These are phyloP conservation scores for Phrynosoma blainvillii DNA, from an alignment of 2,113 vertebrate species.

Conservation along the genomic window DNA sequence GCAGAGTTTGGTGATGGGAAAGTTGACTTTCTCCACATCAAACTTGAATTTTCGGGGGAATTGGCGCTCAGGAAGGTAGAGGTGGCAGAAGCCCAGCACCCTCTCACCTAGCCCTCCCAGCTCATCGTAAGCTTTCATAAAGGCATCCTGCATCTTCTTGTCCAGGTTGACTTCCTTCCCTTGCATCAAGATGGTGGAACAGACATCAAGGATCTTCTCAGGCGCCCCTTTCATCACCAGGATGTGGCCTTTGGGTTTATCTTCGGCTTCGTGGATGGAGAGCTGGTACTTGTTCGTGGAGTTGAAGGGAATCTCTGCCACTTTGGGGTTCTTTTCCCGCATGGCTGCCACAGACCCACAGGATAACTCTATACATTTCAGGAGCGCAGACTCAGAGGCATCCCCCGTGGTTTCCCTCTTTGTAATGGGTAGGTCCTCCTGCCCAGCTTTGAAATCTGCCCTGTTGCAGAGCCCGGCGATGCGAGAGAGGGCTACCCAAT, in stretches of 20 bases:
- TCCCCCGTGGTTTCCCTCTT: slow-evolving; percentile 4
- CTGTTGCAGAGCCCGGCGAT: background rate
- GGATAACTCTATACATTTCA: slow-evolving; percentile 13
- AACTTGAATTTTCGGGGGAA: slow-evolving; percentile 87
- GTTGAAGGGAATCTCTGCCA: slow-evolving; percentile 22
- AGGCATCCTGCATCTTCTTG: slow-evolving; percentile 82
- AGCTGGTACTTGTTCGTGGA: slow-evolving; percentile 84
- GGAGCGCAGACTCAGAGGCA: background rate
- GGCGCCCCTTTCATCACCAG: slow-evolving; percentile 95
- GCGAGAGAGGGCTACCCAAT: background rate
- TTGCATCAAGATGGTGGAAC: slow-evolving; percentile 85
- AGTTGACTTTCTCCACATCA: slow-evolving; percentile 85
- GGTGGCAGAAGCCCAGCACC: slow-evolving; percentile 90
- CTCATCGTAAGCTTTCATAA: slow-evolving; percentile 90
- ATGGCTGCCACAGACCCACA: background rate
- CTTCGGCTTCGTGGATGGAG: slow-evolving; percentile 88
- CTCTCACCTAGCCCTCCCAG: slow-evolving; percentile 90
- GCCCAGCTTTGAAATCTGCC: background rate
- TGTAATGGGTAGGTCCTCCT: background rate
- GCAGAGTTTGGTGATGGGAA: slow-evolving; percentile 85
- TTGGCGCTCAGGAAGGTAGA: slow-evolving; percentile 77
- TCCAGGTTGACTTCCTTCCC: slow-evolving; percentile 84
- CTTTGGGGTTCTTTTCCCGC: background rate
- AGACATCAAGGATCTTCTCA: slow-evolving; percentile 90
- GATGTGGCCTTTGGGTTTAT: slow-evolving; percentile 83